phyloP scores from a whole-genome alignment of 1,140 invertebrate species.

The Semibalanus balanoides region DNA sequence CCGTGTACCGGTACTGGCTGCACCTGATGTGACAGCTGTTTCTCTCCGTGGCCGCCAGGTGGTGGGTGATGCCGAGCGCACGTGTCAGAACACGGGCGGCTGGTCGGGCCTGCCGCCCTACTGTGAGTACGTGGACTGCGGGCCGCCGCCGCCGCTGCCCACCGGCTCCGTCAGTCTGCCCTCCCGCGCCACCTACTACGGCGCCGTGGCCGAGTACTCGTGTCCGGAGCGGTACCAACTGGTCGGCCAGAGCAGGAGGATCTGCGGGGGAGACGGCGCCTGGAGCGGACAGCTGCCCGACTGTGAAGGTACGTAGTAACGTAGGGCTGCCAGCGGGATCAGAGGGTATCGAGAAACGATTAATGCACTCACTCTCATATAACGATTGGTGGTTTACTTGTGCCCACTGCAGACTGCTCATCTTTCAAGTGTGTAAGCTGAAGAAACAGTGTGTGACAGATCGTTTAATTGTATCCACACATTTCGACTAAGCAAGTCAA shows the following conservation, averaged over 20 bases:
- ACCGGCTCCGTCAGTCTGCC: constrained; percentile 40
- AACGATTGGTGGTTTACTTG: too few relatives aligned
- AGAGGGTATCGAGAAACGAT: too few relatives aligned
- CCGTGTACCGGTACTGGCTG: too few relatives aligned
- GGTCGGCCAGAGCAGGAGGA: constrained; percentile 31
- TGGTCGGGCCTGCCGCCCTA: constrained; percentile 74
- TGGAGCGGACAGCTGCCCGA: constrained; percentile 26
- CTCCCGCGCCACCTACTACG: constrained; percentile 64
- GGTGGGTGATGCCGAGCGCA: constrained; percentile 48
- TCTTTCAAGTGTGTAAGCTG: too few relatives aligned
- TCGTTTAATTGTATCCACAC: too few relatives aligned
- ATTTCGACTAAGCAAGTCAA: too few relatives aligned
- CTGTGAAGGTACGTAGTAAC: constrained; percentile 19
- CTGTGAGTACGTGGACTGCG: constrained; percentile 77
- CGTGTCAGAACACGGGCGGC: constrained; percentile 62
- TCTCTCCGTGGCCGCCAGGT: constrained; percentile 26
- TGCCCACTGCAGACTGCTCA: too few relatives aligned
- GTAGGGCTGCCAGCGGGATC: too few relatives aligned
- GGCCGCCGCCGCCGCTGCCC: constrained; percentile 42
- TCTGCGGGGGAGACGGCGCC: constrained; percentile 28
- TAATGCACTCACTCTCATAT: too few relatives aligned
- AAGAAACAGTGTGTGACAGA: too few relatives aligned
- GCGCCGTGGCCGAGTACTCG: constrained; percentile 63
- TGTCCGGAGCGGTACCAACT: constrained; percentile 68
- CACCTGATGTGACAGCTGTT: too few relatives aligned